Conservation (phyloP, 2,113 vertebrate species). For the Grantiella picta region DNA sequence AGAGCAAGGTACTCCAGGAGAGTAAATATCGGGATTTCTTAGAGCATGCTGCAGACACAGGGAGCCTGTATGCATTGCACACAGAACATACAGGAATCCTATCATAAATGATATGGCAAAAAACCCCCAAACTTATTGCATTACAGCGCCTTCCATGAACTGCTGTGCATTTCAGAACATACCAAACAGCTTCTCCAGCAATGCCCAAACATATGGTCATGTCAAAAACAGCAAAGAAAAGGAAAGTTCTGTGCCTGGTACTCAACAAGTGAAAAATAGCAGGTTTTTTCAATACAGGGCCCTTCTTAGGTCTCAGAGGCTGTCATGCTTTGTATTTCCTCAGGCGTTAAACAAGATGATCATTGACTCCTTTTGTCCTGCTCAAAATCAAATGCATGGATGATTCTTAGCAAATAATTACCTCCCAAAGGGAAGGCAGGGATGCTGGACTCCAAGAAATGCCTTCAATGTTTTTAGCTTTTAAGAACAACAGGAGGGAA, state of each 20-base stretch:
- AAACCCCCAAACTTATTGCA: background rate
- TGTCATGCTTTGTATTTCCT: background rate
- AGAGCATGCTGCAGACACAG: background rate
- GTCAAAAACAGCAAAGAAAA: background rate
- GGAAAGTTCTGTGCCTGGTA: background rate
- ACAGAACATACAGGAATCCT: background rate
- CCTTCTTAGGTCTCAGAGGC: background rate
- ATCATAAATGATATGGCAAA: background rate
- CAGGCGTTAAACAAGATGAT: background rate
- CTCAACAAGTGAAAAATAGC: background rate
- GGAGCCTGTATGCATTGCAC: background rate
- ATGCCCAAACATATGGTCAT: background rate
- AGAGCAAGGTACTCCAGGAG: background rate
- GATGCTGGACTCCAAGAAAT: background rate
- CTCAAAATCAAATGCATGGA: background rate
- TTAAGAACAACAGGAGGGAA: background rate
- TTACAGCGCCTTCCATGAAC: background rate
- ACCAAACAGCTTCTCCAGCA: background rate
- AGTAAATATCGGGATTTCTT: background rate
- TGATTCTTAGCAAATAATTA: background rate
- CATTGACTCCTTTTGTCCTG: background rate
- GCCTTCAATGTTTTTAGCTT: background rate
- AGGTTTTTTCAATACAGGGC: background rate
- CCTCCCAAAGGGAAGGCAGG: background rate
- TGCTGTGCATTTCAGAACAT: background rate